Evolutionary conservation across 2,113 vertebrate genomes (phyloP), one percentile per base, ranked within the genome.

Genomic region (Fulmarus glacialis): DNA sequence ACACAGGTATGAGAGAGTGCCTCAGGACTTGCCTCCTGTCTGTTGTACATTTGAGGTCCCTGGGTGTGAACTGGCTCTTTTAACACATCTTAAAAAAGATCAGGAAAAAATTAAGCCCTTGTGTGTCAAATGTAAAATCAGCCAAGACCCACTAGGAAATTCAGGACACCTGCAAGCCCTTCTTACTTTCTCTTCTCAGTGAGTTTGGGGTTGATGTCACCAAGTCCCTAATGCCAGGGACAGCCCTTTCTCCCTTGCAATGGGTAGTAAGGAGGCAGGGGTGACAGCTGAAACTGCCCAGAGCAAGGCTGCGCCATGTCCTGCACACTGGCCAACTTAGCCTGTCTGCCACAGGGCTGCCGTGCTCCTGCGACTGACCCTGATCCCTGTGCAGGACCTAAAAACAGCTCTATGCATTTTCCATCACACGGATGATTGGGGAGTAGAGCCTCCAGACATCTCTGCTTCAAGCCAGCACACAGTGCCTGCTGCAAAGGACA

Each of bases 321-420:
- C 63, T 68, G 36, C 34, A 9, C 2, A 2, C 56, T 9, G 2
- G 18, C 47, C 38, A 70, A 1, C 52, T 55, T 24, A 8, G n/a
- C 29, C 58, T 73, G 36, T 32, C 53, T 63, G 29, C 74, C 59
- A 55, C 27, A 47, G 36, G 45, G 67, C 18, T 58, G n/a, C 13
- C 4, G 5, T 48, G 30, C 12, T 53, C 40, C 12, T 5, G 2
- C 0, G 1, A 56, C 50, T 53, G 30, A 24, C 24, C 24, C 2
- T 0, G 2, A 13, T 4, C 19, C 15, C 42, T 58, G 23, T 43
- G 34, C 67, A 85, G 34, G 29, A 62, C 38, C 21, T n/a, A 36
- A 60, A 60, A 50, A 1, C 9, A 20, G 15, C 34, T 59, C 38
- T 12, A 2, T 11, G 30, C 38, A 19, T 75, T 67, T 92, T 24